phyloP scores from a whole-genome alignment of 2,113 vertebrate genomes.

The Colossoma macropomum region DNA sequence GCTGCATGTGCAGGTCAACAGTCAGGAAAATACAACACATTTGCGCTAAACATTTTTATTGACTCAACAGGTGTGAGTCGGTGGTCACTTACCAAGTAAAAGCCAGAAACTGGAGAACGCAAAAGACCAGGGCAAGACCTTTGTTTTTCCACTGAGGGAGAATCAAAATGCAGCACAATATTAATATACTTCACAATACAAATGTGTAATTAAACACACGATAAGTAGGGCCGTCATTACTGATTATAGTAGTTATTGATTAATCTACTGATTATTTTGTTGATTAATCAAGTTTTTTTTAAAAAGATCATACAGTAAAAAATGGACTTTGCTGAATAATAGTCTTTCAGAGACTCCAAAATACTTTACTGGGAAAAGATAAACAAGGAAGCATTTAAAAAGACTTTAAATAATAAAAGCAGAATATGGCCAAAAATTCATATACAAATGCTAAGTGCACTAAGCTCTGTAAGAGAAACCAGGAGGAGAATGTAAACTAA shows the following conservation, averaged over 20 bases:
- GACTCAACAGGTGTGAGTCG: slow-evolving; percentile 12
- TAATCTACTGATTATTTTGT: too few relatives aligned
- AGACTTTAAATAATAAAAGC: too few relatives aligned
- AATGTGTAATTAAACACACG: neutral
- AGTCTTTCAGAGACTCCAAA: too few relatives aligned
- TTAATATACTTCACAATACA: neutral
- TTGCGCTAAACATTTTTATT: slow-evolving; percentile 24
- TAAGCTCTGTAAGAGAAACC: too few relatives aligned
- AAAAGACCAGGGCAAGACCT: slow-evolving; percentile 86
- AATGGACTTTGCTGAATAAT: too few relatives aligned
- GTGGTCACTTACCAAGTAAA: slow-evolving; percentile 84
- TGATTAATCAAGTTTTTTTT: too few relatives aligned
- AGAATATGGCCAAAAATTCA: too few relatives aligned
- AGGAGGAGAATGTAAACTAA: too few relatives aligned
- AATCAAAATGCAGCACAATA: slow-evolving; percentile 5
- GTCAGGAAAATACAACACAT: slow-evolving; percentile 35
- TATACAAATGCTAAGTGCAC: too few relatives aligned
- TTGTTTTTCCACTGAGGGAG: slow-evolving; percentile 81
- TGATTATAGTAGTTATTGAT: neutral
- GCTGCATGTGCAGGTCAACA: slow-evolving; percentile 31
- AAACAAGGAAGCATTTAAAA: too few relatives aligned
- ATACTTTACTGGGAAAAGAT: too few relatives aligned
- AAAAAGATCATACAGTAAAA: too few relatives aligned
- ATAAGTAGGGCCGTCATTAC: neutral
- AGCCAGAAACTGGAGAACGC: slow-evolving; percentile 88